phyloP scores from a whole-genome alignment of 2,113 vertebrate species.

The Megaptera novaeangliae region DNA sequence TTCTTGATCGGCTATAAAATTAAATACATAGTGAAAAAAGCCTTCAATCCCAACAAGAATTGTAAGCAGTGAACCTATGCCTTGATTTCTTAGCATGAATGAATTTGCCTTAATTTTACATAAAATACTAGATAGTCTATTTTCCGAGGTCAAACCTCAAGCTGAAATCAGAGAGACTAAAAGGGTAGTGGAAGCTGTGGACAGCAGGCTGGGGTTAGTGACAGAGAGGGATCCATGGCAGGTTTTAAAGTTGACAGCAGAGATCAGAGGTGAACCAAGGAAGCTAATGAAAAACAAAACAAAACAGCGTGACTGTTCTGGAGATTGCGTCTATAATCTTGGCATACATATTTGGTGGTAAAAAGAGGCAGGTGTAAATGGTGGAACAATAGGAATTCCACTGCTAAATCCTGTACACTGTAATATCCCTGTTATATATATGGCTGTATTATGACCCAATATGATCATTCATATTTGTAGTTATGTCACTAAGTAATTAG shows the following conservation, averaged over 20 bases:
- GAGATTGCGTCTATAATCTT: neutral
- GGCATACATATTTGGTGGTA: neutral
- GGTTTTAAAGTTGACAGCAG: neutral
- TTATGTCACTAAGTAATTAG: neutral
- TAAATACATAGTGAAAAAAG: neutral
- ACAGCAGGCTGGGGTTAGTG: neutral
- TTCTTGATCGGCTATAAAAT: neutral
- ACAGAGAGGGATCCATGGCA: neutral
- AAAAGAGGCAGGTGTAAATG: neutral
- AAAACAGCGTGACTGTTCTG: neutral
- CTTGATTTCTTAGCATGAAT: neutral
- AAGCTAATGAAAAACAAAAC: neutral
- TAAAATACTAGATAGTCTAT: neutral
- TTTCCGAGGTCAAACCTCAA: neutral
- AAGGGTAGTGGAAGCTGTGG: neutral
- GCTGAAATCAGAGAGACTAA: neutral
- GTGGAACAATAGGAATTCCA: neutral
- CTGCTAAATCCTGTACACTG: neutral
- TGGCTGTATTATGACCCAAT: neutral
- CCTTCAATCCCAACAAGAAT: neutral
- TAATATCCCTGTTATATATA: neutral
- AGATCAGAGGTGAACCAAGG: neutral
- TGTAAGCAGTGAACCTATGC: neutral
- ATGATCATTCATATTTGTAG: neutral
- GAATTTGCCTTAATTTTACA: neutral